Conservation (phyloP, 2,888 invertebrate species). For the Brenthis daphne region DNA sequence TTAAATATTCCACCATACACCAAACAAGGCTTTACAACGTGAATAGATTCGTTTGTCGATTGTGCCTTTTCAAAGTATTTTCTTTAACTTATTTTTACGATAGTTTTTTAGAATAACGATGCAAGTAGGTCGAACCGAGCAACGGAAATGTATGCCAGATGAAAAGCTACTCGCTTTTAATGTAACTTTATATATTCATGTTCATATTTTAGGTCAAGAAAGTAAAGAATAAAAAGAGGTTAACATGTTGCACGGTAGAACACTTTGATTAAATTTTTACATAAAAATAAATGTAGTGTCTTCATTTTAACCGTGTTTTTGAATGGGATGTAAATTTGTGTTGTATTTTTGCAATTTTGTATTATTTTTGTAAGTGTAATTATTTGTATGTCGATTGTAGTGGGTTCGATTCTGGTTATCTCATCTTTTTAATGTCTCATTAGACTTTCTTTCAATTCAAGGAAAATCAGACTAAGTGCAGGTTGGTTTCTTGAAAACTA, state of each 20-base stretch:
- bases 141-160: slow-evolving; percentile 12
- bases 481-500: too few species aligned
- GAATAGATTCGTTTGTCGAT: slow-evolving; percentile 10
- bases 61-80: slow-evolving; percentile 2
- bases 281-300: slow-evolving; percentile 6
- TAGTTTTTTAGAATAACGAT: slow-evolving; percentile 9
- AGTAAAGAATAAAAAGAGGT: slow-evolving; percentile 7
- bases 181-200: slow-evolving; percentile 22
- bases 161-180: slow-evolving; percentile 21
- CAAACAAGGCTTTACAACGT: not conserved
- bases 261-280: slow-evolving; percentile 11
- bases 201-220: slow-evolving; percentile 17
- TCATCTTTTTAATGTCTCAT: too few species aligned
- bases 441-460: too few species aligned
- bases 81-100: slow-evolving; percentile 7
- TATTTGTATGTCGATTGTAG: too few species aligned
- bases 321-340: too few species aligned
- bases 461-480: too few species aligned
- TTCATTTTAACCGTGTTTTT: not conserved
- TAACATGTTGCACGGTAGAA: slow-evolving; percentile 5
- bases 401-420: too few species aligned
- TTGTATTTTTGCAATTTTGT: too few species aligned
- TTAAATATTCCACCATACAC: not conserved
- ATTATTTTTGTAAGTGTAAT: too few species aligned
- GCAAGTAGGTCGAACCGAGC: slow-evolving; percentile 19